These are phyloP conservation scores for Lypha dubia DNA, from an alignment of 2,888 invertebrate genomes.

Conservation along the genomic window DNA sequence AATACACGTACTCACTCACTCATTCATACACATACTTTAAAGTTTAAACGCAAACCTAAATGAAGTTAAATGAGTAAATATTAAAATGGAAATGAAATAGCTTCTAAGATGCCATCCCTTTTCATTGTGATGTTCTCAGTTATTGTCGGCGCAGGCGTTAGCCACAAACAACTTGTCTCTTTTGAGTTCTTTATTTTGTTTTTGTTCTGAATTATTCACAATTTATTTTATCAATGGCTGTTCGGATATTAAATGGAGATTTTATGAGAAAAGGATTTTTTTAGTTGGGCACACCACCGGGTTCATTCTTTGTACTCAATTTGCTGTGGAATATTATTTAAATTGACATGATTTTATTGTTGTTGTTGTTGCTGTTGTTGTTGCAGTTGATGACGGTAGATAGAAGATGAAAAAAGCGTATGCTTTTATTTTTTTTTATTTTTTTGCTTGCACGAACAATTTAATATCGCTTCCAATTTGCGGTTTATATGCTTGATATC, in stretches of 20 bases:
- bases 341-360: slow-evolving; percentile 81
- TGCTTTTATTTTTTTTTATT: too few relatives aligned
- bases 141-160: slow-evolving; percentile 59
- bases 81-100: slow-evolving; percentile 22
- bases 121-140: slow-evolving; percentile 1
- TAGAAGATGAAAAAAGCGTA: slow-evolving; percentile 43
- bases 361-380: slow-evolving; percentile 45
- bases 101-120: slow-evolving; percentile 2
- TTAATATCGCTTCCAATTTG: slow-evolving; percentile 83
- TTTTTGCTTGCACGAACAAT: slow-evolving; percentile 82
- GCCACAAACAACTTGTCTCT: background rate
- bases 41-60: background rate
- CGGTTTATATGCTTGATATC: slow-evolving; percentile 80
- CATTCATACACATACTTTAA: too few relatives aligned
- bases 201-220: background rate
- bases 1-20: slow-evolving; percentile 23
- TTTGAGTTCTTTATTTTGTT: slow-evolving; percentile 21
- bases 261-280: slow-evolving; percentile 10
- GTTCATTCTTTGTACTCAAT: slow-evolving; percentile 53
- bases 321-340: slow-evolving; percentile 76
- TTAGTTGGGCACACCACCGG: slow-evolving; percentile 18
- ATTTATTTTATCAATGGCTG: background rate
- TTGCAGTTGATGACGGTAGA: slow-evolving; percentile 33
- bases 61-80: slow-evolving; percentile 31
- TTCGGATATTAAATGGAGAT: slow-evolving; percentile 4